Evolutionary conservation across 1,140 invertebrate genomes (phyloP).

Genomic region (Coptotermes formosanus): DNA sequence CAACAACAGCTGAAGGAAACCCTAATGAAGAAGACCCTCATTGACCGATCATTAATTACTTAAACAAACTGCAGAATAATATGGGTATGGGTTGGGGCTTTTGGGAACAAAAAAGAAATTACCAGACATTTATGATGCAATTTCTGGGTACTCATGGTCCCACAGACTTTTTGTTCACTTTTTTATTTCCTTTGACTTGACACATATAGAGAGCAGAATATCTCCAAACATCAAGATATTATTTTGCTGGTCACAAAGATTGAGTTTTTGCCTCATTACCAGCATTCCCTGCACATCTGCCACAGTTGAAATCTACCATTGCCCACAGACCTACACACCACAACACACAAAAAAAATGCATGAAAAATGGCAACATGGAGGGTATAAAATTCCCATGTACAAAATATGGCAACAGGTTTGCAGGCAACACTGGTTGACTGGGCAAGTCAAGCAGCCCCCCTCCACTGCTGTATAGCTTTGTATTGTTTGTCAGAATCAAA

Average conservation of each 20-base stretch:
- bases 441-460: neutral
- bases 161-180: constrained; percentile 21
- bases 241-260: constrained; percentile 20
- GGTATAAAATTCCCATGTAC: constrained; percentile 19
- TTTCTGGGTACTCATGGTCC: constrained; percentile 28
- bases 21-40: no score
- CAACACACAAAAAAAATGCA: neutral
- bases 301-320: neutral
- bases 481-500: neutral
- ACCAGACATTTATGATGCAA: constrained; percentile 19
- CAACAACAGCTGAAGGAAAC: no score
- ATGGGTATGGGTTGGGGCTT: neutral
- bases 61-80: neutral
- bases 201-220: constrained; percentile 34
- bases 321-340: neutral
- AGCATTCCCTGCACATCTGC: neutral
- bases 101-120: neutral
- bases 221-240: constrained; percentile 32
- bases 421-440: neutral
- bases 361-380: constrained; percentile 20
- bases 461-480: neutral
- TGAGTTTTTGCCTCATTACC: constrained; percentile 3
- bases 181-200: constrained; percentile 30
- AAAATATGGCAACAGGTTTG: neutral
- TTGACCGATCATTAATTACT: no score